These are phyloP conservation scores for Danio choprae DNA, from an alignment of 2,797 vertebrate species.

Conservation along the genomic window DNA sequence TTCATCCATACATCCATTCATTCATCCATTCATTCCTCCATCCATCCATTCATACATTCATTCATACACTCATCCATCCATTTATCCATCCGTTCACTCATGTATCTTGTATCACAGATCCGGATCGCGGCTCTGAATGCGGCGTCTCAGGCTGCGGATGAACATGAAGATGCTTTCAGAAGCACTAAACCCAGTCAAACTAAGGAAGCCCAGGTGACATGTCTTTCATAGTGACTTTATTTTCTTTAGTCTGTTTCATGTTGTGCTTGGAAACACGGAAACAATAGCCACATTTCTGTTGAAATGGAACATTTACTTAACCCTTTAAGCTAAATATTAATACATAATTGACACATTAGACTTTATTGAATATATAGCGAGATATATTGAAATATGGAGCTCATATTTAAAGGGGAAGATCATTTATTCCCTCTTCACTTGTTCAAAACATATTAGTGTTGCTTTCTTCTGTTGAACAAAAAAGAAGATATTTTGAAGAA, in stretches of 20 bases:
- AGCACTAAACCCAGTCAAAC: constrained; percentile 89
- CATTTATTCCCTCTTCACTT: no score
- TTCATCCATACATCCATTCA: background rate
- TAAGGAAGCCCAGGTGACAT: constrained; percentile 93
- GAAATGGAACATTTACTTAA: no score
- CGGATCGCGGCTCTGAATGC: constrained; percentile 96
- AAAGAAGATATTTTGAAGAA: no score
- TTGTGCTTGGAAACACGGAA: background rate
- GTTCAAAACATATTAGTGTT: no score
- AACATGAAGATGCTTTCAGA: constrained; percentile 89
- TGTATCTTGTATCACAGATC: constrained; percentile 77
- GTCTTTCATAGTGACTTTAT: background rate
- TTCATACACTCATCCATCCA: background rate
- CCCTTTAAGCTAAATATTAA: no score
- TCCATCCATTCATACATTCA: background rate
- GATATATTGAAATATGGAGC: no score
- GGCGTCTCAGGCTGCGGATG: constrained; percentile 87
- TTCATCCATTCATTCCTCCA: background rate
- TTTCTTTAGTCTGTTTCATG: background rate
- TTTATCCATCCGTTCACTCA: background rate
- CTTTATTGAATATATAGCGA: no score
- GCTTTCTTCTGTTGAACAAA: no score
- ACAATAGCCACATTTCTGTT: no score
- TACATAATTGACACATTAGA: no score
- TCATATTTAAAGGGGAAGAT: no score